Base-by-base conservation (phyloP, 2,888 invertebrate genomes). In the Quadriops clusia region DNA sequence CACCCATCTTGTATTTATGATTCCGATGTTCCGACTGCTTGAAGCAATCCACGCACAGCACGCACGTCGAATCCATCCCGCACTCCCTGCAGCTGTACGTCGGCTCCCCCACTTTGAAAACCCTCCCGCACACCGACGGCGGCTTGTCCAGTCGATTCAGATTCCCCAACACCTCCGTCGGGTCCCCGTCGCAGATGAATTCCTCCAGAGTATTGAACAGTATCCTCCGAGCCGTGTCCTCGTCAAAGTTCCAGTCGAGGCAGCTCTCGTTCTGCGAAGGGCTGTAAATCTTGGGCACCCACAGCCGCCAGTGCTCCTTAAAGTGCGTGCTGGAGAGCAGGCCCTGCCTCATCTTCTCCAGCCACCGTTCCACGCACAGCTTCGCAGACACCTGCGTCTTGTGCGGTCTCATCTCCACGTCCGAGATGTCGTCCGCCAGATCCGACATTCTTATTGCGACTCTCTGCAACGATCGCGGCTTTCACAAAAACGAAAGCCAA, bases 61-160 rank as follows among this genome's bases (percentile, higher is more conserved):
- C 98, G 65, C 98, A 99, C 0, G 98, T 98, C 38, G 85, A 81
- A 66, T 99, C 98, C 74, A 90, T 83, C 1, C 77, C 94, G 58
- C 98, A 99, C 56, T 97, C 95, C 33, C 95, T 71, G 60, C 98
- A 98, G 46, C 89, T 89, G 61, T 98, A 98, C 0, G 94, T 95
- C 2, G 97, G 94, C 56, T 98, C 98, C 8, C 97, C 95, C 53
- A 78, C 77, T 61, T 91, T 93, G 63, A 98, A 97, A 16, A 95
- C 93, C 47, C 81, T 72, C 1, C 95, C 95, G 61, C 98, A 98
- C 0, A 95, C 76, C 8, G 85, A 77, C 4, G 83, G 76, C 5
- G 83, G 77, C 40, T 73, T 74, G 42, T 83, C 80, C 43, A 73
- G 69, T 42, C 72, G 65, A 18, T 69, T 69, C 5, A 76, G 51